Percentiles rank a stretch among this genome's conserved stretches.
phyloP scores from a whole-genome alignment of 2,797 vertebrate species.

The Perodicticus potto region DNA sequence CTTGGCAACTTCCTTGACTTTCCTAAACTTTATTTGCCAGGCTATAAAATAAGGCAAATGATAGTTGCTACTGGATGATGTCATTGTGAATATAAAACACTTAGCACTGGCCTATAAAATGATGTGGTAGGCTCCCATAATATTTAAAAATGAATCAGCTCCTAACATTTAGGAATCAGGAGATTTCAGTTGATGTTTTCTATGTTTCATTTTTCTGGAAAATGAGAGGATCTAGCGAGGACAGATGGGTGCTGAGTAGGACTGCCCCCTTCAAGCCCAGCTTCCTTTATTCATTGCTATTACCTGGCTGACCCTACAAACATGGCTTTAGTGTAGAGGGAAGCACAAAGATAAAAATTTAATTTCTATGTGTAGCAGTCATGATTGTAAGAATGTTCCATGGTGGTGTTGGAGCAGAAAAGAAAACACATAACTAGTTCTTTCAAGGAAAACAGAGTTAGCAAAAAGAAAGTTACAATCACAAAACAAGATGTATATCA shows the following conservation, averaged over 20 bases:
- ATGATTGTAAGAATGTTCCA: background rate
- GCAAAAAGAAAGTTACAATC: background rate
- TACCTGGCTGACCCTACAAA: background rate
- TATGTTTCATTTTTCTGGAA: background rate
- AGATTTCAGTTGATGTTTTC: background rate
- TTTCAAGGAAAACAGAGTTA: background rate
- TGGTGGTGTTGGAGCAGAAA: background rate
- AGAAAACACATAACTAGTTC: background rate
- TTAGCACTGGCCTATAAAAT: background rate
- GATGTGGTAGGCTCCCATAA: background rate
- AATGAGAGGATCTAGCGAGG: background rate
- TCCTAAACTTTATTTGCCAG: background rate
- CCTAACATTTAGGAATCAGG: background rate
- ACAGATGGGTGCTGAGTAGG: accelerated
- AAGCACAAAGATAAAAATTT: background rate
- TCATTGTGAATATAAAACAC: conserved; percentile 24
- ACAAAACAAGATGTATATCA: background rate
- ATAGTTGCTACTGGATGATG: background rate
- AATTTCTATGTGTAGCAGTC: background rate
- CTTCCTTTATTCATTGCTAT: background rate
- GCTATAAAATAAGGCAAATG: background rate
- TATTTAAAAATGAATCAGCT: background rate
- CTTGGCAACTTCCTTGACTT: background rate
- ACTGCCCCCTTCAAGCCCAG: background rate
- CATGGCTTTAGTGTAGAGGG: background rate